Percentiles rank a stretch among this genome's conserved stretches.
Conservation (phyloP, 1,140 invertebrate genomes). For the Cyclargus thomasi region DNA sequence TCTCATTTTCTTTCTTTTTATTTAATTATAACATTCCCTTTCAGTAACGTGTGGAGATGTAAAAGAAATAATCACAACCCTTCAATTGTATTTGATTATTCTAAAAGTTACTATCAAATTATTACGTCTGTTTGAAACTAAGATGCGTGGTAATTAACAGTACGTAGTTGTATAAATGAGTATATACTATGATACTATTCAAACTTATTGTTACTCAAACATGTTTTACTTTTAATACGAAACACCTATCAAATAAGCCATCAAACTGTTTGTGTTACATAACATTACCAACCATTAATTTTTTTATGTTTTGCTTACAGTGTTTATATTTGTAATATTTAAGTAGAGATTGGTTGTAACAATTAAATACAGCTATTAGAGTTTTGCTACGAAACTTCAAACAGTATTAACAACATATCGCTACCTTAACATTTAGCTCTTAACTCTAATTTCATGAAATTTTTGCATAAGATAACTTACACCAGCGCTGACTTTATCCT, state of each 20-base stretch:
- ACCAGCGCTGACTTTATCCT: slow-evolving; percentile 79
- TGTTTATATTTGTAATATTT: not conserved
- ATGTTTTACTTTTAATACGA: not conserved
- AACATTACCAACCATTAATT: too few relatives aligned
- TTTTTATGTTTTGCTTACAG: not conserved
- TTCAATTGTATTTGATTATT: slow-evolving; percentile 8
- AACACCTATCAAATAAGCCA: not conserved
- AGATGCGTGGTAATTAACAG: not conserved
- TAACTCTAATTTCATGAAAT: slow-evolving; percentile 79
- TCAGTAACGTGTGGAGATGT: not conserved
- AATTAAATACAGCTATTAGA: not conserved
- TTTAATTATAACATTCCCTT: slow-evolving; percentile 20
- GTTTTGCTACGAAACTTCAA: not conserved
- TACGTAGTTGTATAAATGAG: not conserved
- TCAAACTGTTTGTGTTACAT: not conserved
- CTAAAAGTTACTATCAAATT: not conserved
- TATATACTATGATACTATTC: not conserved
- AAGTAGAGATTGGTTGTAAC: not conserved
- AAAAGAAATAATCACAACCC: not conserved
- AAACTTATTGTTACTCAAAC: not conserved
- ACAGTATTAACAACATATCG: not conserved
- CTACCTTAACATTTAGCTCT: slow-evolving; percentile 65
- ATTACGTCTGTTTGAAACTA: not conserved
- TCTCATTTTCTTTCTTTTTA: slow-evolving; percentile 1
- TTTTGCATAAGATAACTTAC: slow-evolving; percentile 78